A percentile compares a stretch with the other conserved stretches of the same genome.
These are phyloP conservation scores for Phalacrocorax aristotelis DNA, from an alignment of 2,113 vertebrate species.

Conservation along the genomic window DNA sequence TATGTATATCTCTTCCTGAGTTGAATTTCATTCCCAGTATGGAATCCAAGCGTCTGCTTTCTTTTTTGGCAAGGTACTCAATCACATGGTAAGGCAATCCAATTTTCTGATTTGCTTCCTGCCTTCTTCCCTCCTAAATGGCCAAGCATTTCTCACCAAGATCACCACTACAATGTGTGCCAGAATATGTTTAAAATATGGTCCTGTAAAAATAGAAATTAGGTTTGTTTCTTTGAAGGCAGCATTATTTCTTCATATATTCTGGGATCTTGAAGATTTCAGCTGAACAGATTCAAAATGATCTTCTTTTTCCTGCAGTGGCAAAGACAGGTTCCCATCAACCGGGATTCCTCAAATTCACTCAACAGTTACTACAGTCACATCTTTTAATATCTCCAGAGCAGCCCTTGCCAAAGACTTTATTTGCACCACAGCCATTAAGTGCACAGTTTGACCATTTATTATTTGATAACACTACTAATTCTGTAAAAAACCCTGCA, in stretches of 20 bases:
- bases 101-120: slow-evolving; percentile 45
- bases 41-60: slow-evolving; percentile 63
- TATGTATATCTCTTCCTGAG: slow-evolving; percentile 80
- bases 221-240: slow-evolving; percentile 66
- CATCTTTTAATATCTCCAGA: neutral
- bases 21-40: slow-evolving; percentile 73
- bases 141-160: slow-evolving; percentile 45
- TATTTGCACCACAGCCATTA: neutral
- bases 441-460: neutral
- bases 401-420: neutral
- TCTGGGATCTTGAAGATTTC: slow-evolving; percentile 87
- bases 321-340: slow-evolving; percentile 41
- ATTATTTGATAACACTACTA: neutral
- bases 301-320: slow-evolving; percentile 88
- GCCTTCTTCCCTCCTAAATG: slow-evolving; percentile 34
- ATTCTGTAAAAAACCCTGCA: neutral
- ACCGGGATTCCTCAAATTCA: neutral
- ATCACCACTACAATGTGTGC: slow-evolving; percentile 48
- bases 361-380: neutral
- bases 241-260: slow-evolving; percentile 79
- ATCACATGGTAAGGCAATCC: slow-evolving; percentile 76
- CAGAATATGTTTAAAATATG: slow-evolving; percentile 64
- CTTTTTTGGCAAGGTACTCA: slow-evolving; percentile 75
- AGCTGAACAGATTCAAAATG: slow-evolving; percentile 92
- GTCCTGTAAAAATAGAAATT: slow-evolving; percentile 72